These are phyloP conservation scores for Zaprionus gabonicus DNA, from an alignment of 1,140 invertebrate genomes.

Conservation along the genomic window DNA sequence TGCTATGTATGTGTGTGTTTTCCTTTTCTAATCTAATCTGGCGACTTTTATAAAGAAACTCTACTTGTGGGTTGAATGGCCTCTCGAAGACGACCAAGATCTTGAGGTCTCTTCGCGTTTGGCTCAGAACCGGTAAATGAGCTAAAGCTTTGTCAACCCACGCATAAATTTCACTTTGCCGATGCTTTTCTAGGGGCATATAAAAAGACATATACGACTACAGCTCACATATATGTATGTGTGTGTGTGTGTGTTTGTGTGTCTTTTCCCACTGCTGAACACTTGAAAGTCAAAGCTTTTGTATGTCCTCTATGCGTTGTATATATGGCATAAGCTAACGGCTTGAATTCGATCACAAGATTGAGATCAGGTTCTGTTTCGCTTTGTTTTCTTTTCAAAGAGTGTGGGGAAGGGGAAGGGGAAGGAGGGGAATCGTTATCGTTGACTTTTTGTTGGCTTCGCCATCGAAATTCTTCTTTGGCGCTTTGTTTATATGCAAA, in stretches of 20 bases:
- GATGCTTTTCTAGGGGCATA: slow-evolving; percentile 21
- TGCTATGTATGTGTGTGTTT: neutral
- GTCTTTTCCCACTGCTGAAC: slow-evolving; percentile 18
- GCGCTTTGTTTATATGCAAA: slow-evolving; percentile 81
- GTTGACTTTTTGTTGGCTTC: slow-evolving; percentile 34
- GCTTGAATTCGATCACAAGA: slow-evolving; percentile 42
- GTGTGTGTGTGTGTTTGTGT: neutral
- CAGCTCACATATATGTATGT: neutral
- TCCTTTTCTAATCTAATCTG: slow-evolving; percentile 66
- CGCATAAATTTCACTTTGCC: slow-evolving; percentile 79
- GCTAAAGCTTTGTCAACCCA: slow-evolving; percentile 73
- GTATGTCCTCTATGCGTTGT: slow-evolving; percentile 28
- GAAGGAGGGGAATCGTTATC: neutral
- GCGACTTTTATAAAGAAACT: slow-evolving; percentile 26
- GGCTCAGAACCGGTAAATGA: slow-evolving; percentile 63
- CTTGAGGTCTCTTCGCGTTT: slow-evolving; percentile 32
- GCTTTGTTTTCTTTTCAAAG: slow-evolving; percentile 39
- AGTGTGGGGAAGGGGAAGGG: neutral
- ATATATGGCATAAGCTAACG: slow-evolving; percentile 15
- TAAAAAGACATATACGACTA: slow-evolving; percentile 1
- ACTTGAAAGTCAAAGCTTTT: slow-evolving; percentile 40
- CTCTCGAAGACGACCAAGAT: slow-evolving; percentile 28
- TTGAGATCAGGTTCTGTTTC: slow-evolving; percentile 52
- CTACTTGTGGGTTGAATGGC: slow-evolving; percentile 64
- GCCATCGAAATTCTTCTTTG: slow-evolving; percentile 40